phyloP scores from a whole-genome alignment of 2,888 invertebrate species.

The Bembecia ichneumoniformis region DNA sequence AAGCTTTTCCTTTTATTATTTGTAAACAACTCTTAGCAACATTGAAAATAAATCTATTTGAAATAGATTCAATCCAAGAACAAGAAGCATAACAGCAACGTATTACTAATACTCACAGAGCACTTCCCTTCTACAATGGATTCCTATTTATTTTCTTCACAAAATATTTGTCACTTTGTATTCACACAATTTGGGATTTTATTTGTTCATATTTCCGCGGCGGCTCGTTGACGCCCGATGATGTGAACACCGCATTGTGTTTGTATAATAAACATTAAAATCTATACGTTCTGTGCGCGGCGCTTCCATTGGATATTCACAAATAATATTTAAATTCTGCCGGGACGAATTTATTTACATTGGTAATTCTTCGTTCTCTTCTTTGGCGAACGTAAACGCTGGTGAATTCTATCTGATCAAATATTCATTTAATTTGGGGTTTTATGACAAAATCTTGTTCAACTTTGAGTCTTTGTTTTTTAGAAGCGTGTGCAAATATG shows the following conservation, averaged over 20 bases:
- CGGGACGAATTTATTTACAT: no score
- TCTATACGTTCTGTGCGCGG: no score
- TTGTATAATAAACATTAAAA: no score
- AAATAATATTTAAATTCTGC: no score
- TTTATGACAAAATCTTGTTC: background rate
- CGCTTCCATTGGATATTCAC: no score
- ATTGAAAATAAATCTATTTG: slow-evolving; percentile 22
- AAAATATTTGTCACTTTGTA: background rate
- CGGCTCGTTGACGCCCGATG: background rate
- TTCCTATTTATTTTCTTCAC: slow-evolving; percentile 4
- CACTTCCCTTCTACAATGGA: background rate
- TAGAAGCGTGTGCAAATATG: no score
- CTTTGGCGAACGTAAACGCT: background rate
- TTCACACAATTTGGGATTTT: no score
- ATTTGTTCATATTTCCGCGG: no score
- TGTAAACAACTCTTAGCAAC: background rate
- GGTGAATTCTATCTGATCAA: background rate
- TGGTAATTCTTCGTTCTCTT: no score
- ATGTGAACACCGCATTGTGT: no score
- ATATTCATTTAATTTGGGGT: background rate
- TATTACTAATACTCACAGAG: slow-evolving; percentile 1
- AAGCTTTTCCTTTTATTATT: no score
- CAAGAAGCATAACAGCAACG: slow-evolving; percentile 11
- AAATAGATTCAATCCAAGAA: slow-evolving; percentile 20
- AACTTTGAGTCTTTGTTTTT: no score